Conservation (phyloP, 2,113 vertebrate species). For the Oryzias woworae region DNA sequence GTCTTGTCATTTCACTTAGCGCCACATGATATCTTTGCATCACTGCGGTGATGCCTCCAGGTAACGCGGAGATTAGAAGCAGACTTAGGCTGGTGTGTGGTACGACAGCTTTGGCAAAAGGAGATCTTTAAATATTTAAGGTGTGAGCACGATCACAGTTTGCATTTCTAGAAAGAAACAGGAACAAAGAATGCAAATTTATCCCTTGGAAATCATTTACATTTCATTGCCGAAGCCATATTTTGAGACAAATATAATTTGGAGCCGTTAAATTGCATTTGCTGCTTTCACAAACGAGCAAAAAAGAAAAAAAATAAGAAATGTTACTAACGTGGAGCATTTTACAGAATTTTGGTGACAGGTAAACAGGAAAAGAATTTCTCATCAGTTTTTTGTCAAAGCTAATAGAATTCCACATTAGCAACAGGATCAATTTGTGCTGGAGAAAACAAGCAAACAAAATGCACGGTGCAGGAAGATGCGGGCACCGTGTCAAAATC, state of each 20-base stretch:
- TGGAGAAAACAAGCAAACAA: conserved; percentile 84
- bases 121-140: conserved; percentile 82
- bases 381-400: not conserved
- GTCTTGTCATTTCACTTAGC: conserved; percentile 50
- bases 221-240: conserved; percentile 47
- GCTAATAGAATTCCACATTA: not conserved
- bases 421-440: conserved; percentile 53
- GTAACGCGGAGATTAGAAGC: conserved; percentile 78
- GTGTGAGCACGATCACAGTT: conserved; percentile 65
- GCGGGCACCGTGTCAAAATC: conserved; percentile 86
- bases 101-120: conserved; percentile 64
- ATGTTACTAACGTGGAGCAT: not conserved
- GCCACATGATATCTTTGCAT: conserved; percentile 55
- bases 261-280: conserved; percentile 19
- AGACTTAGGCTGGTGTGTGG: conserved; percentile 62
- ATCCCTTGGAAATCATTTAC: conserved; percentile 69
- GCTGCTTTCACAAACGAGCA: not conserved
- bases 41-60: conserved; percentile 69
- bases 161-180: conserved; percentile 47
- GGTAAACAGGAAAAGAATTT: conserved; percentile 5
- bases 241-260: conserved; percentile 40
- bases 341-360: not conserved
- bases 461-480: conserved; percentile 71
- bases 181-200: conserved; percentile 71
- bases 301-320: conserved; percentile 1